These are phyloP conservation scores for Neoscelio sp. DNA, from an alignment of 2,888 invertebrate species.

Conservation along the genomic window DNA sequence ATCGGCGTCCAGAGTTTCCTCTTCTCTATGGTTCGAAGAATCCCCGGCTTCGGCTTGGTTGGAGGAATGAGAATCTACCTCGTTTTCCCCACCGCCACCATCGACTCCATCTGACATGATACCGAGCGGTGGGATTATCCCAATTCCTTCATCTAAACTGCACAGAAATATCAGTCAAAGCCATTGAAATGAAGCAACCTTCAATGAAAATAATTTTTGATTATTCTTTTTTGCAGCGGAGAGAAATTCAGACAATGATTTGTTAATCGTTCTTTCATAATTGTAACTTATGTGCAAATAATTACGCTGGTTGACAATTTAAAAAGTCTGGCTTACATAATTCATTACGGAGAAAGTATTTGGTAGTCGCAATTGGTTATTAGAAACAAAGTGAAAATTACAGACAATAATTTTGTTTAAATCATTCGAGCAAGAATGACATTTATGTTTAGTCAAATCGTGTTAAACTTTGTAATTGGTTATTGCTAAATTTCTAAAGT, in stretches of 20 bases:
- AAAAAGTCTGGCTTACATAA: slow-evolving; percentile 19
- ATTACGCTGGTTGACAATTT: neutral
- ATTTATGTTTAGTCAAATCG: no score
- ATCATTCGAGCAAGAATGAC: no score
- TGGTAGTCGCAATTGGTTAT: slow-evolving; percentile 7
- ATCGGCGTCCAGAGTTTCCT: slow-evolving; percentile 83
- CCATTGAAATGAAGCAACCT: no score
- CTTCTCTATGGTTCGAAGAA: slow-evolving; percentile 80
- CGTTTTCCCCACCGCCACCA: slow-evolving; percentile 82
- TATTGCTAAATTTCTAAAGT: no score
- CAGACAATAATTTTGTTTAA: no score
- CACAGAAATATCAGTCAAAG: neutral
- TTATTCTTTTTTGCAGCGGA: no score
- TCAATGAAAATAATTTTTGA: no score
- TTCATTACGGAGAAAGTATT: slow-evolving; percentile 32
- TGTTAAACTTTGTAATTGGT: no score
- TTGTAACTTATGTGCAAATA: no score
- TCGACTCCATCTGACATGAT: slow-evolving; percentile 83
- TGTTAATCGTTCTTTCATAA: no score
- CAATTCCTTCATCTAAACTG: slow-evolving; percentile 59
- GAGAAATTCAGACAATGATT: no score
- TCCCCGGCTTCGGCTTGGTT: slow-evolving; percentile 78
- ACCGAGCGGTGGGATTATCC: slow-evolving; percentile 74
- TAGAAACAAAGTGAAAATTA: neutral
- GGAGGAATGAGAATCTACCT: slow-evolving; percentile 82